phyloP scores from a whole-genome alignment of 2,797 vertebrate genomes.

The Hydrophis major region DNA sequence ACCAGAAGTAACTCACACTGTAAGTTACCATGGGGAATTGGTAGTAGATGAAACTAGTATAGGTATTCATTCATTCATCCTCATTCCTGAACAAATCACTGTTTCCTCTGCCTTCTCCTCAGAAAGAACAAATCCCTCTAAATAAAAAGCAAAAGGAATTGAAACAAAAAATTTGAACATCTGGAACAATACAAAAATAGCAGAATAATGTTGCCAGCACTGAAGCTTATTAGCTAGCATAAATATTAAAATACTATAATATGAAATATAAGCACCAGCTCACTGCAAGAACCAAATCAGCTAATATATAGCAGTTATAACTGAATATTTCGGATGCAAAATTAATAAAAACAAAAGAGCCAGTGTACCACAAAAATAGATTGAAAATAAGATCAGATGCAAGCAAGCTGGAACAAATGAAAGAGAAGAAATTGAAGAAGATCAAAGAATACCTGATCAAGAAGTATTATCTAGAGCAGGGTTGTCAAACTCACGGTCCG shows the following conservation, averaged over 20 bases:
- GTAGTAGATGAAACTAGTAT: neutral
- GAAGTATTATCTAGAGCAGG: neutral
- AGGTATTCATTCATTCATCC: neutral
- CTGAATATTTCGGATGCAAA: neutral
- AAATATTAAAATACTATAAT: neutral
- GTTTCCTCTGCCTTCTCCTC: neutral
- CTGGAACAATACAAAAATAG: neutral
- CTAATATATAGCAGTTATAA: neutral
- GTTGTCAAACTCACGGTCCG: too few species aligned
- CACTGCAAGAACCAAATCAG: neutral
- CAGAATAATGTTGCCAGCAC: neutral
- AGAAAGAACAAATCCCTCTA: neutral
- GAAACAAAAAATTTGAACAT: neutral
- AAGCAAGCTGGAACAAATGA: neutral
- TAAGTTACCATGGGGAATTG: neutral
- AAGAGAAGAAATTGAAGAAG: neutral
- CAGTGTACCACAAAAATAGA: neutral
- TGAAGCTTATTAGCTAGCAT: neutral
- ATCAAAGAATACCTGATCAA: neutral
- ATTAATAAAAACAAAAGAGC: neutral
- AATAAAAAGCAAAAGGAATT: neutral
- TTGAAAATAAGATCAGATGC: neutral
- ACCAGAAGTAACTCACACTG: neutral
- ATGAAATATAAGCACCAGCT: neutral
- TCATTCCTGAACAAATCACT: neutral